Base-by-base conservation (phyloP, 2,888 invertebrate genomes). In the Erannis defoliaria region DNA sequence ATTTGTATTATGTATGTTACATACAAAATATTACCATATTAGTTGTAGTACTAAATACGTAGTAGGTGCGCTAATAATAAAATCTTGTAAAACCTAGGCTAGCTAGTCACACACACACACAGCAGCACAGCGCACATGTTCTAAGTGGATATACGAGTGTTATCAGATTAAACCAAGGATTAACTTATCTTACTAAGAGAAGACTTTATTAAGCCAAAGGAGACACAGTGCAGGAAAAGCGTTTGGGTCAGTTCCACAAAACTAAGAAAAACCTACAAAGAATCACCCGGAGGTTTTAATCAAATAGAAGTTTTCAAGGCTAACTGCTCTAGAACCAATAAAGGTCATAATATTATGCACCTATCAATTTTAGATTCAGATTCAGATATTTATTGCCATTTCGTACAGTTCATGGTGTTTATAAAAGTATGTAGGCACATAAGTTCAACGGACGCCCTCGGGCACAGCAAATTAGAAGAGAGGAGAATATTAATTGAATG, bases 91-190 rank as follows among this genome's bases (percentile, higher is more conserved):
- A 51, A 45, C 37, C 45, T 21, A 26, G 3, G 29, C 9, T 9
- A 23, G 26, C 9, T n/a, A n/a, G n/a, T n/a, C n/a, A n/a, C n/a
- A n/a, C n/a, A n/a, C n/a, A 33, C 23, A 48, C 14, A 21, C 9
- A 45, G 29, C 18, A 19, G 14, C 45, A 19, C 46, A 59, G 62
- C 63, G 42, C 68, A 71, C 66, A 66, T 72, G 70, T 72, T 64
- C 66, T 68, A 67, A 68, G 63, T 71, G 63, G 66, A 66, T 66
- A 51, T 61, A 70, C 66, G 59, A 66, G 59, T 58, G 62, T 56
- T 67, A 70, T 70, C 70, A 61, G 67, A 70, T 70, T 61, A 59
- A 61, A 56, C 35, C 55, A 55, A 19, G 59, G 61, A 57, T 62
- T 58, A 57, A 59, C 60, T 67, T 70, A 70, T 70, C 70, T 66